Evolutionary conservation across 37 sponge, comb jelly and placozoan species (phyloP).

Genomic region (Mnemiopsis leidyi): DNA sequence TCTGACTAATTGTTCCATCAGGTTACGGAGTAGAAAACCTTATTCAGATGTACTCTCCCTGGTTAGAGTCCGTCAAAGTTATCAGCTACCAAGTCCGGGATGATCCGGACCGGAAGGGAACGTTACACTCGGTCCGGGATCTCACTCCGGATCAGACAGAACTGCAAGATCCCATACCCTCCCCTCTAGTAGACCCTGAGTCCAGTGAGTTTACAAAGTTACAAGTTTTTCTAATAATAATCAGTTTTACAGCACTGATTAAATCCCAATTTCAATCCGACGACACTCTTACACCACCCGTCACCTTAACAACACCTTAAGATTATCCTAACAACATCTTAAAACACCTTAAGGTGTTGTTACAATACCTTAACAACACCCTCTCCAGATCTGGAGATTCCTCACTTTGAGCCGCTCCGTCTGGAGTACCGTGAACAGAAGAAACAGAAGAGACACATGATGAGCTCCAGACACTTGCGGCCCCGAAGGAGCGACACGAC

Average conservation of each 20-base stretch:
- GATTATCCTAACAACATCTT: no score
- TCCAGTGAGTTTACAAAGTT: background rate
- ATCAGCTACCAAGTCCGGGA: conserved; percentile 61
- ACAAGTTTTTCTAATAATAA: no score
- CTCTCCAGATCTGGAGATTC: conserved; percentile 15
- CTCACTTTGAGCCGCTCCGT: conserved; percentile 25
- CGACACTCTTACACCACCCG: no score
- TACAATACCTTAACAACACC: no score
- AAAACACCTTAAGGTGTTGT: no score
- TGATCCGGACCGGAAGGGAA: background rate
- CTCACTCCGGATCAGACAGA: conserved; percentile 25
- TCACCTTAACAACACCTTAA: no score
- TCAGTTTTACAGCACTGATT: no score
- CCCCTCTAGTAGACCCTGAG: background rate
- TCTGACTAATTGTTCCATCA: no score
- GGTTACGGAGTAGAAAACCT: conserved; percentile 63
- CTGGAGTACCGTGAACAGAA: conserved; percentile 43
- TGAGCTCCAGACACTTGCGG: conserved; percentile 18
- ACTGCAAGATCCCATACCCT: background rate
- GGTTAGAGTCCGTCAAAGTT: conserved; percentile 6
- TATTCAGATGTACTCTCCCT: conserved; percentile 46
- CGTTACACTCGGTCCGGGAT: conserved; percentile 23
- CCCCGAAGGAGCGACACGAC: conserved; percentile 25
- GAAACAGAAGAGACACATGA: conserved; percentile 44
- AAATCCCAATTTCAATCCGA: no score